Conservation (phyloP, 2,888 invertebrate species). For the Acrobasis consociella region DNA sequence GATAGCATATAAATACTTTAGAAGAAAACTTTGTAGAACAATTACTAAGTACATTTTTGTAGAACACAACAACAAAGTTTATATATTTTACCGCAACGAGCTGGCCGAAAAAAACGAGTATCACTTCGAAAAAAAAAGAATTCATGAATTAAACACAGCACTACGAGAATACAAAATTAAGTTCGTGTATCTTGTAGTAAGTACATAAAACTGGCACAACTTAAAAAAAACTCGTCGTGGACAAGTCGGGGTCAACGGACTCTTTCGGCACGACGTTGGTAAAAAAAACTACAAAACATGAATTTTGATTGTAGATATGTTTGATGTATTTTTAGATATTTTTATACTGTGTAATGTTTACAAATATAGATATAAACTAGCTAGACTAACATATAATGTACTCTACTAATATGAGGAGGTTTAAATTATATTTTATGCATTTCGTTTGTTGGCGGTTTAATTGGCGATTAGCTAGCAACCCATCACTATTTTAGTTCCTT, state of each 20-base stretch:
- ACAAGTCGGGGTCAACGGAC: conserved; percentile 62
- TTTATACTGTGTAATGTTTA: background rate
- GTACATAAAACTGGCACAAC: conserved; percentile 30
- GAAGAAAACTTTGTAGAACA: too few relatives aligned
- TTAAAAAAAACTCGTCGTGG: conserved; percentile 37
- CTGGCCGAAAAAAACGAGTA: conserved; percentile 3
- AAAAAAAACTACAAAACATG: conserved; percentile 22
- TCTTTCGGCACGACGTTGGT: conserved; percentile 49
- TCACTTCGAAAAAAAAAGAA: background rate
- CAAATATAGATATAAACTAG: background rate
- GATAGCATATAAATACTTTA: too few relatives aligned
- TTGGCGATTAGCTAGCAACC: too few relatives aligned
- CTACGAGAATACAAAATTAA: conserved; percentile 1
- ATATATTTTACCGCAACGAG: background rate
- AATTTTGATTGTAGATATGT: conserved; percentile 13
- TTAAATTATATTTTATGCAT: too few relatives aligned
- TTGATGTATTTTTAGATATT: conserved; percentile 6
- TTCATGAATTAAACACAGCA: background rate
- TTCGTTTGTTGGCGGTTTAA: too few relatives aligned
- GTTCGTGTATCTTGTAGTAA: conserved; percentile 16
- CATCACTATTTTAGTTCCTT: too few relatives aligned
- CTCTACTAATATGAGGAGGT: too few relatives aligned
- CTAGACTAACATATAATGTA: too few relatives aligned
- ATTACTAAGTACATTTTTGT: background rate
- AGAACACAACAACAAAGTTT: background rate